These are phyloP conservation scores for Anodontia alba DNA, from an alignment of 2,888 invertebrate genomes.

Conservation along the genomic window DNA sequence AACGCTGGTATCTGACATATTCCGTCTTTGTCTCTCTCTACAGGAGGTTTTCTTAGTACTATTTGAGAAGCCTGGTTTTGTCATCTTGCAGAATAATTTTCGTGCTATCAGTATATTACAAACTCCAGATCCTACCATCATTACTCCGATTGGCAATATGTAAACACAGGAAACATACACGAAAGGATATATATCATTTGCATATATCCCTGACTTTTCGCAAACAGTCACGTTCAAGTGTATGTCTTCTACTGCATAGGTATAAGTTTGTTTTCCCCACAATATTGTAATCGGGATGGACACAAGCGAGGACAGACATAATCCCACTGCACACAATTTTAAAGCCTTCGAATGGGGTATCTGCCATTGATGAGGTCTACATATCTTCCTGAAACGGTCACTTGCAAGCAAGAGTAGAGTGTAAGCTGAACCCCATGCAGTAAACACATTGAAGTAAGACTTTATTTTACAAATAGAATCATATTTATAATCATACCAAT, in stretches of 20 bases:
- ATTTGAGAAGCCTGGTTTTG: not conserved
- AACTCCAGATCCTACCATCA: slow-evolving; percentile 18
- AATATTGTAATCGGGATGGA: slow-evolving; percentile 29
- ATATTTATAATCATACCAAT: slow-evolving; percentile 35
- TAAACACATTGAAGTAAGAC: too few species aligned
- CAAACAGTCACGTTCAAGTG: slow-evolving; percentile 31
- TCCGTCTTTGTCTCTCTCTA: too few species aligned
- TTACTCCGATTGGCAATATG: slow-evolving; percentile 23
- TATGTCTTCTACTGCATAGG: slow-evolving; percentile 12
- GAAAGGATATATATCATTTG: slow-evolving; percentile 25
- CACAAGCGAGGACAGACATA: slow-evolving; percentile 13
- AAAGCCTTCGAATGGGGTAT: slow-evolving; percentile 22
- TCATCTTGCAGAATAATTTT: not conserved
- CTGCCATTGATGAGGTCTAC: slow-evolving; percentile 62
- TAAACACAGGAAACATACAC: slow-evolving; percentile 25
- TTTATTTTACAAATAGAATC: slow-evolving; percentile 37
- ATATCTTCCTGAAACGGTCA: slow-evolving; percentile 71
- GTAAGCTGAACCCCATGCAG: slow-evolving; percentile 54
- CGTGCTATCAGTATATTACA: not conserved
- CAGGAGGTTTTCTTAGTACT: not conserved
- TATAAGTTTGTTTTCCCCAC: slow-evolving; percentile 30
- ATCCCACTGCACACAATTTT: slow-evolving; percentile 6
- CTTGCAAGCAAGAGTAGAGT: slow-evolving; percentile 66
- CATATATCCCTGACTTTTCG: slow-evolving; percentile 33
- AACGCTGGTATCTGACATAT: too few species aligned